phyloP scores from a whole-genome alignment of 2,797 vertebrate genomes.

The Melanotaenia pygmaea region DNA sequence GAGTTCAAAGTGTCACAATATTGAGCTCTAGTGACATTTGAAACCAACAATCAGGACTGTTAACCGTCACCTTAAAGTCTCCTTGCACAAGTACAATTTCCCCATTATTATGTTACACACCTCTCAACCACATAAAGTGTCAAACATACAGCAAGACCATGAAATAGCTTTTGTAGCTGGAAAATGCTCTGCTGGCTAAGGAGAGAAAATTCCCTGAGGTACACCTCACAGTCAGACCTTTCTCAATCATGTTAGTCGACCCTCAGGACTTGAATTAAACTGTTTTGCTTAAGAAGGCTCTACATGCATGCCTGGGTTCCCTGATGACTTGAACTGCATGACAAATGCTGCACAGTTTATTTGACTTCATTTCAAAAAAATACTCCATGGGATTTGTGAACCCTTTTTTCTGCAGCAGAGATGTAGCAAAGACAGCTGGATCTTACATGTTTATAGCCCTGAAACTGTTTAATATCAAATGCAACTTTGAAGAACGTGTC shows the following conservation, averaged over 20 bases:
- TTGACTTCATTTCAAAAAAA: neutral
- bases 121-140: constrained; percentile 6
- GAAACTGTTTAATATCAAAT: neutral
- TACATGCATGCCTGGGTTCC: neutral
- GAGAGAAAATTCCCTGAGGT: neutral
- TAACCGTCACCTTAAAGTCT: constrained; percentile 30
- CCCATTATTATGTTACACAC: constrained; percentile 8
- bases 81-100: constrained; percentile 22
- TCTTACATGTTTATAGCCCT: neutral
- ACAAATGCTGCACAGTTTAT: constrained; percentile 1
- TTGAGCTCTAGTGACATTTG: constrained; percentile 33
- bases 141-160: constrained; percentile 1
- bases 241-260: constrained; percentile 1
- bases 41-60: constrained; percentile 39
- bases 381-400: neutral
- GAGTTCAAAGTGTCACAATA: constrained; percentile 38
- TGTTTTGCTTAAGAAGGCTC: constrained; percentile 4
- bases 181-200: neutral
- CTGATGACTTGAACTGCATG: neutral
- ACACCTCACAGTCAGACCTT: constrained; percentile 6
- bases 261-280: constrained; percentile 12
- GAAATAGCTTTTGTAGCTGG: neutral
- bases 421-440: neutral
- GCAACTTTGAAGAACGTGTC: constrained; percentile 9
- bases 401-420: neutral